Percentiles rank a stretch among this genome's conserved stretches.
Evolutionary conservation across 2,113 vertebrate species (phyloP).

Genomic region (Amphiprion percula): DNA sequence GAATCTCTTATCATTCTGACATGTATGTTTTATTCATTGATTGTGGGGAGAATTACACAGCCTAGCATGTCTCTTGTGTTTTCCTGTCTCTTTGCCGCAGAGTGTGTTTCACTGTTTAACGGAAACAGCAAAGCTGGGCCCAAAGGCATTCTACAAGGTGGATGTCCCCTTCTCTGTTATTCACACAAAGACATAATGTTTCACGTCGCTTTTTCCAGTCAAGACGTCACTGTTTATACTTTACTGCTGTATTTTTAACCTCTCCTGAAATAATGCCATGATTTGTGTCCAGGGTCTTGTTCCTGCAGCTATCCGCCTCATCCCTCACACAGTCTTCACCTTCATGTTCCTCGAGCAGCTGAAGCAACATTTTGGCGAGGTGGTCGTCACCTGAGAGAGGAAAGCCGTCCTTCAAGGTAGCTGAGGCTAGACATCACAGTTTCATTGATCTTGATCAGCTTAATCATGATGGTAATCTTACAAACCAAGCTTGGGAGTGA

Average conservation of each 20-base stretch:
- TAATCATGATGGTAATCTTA: not conserved
- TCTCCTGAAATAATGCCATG: not conserved
- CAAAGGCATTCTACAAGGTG: slow-evolving; percentile 90
- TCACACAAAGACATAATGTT: not conserved
- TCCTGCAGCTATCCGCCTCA: slow-evolving; percentile 82
- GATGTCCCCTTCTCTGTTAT: slow-evolving; percentile 3
- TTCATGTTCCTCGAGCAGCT: slow-evolving; percentile 85
- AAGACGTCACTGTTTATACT: not conserved
- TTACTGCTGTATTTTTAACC: not conserved
- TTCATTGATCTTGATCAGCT: not conserved
- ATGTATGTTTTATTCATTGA: slow-evolving; percentile 49
- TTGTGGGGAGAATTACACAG: slow-evolving; percentile 5
- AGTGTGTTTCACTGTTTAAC: slow-evolving; percentile 85
- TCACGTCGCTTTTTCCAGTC: not conserved
- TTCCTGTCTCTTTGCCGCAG: slow-evolving; percentile 73
- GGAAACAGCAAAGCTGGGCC: slow-evolving; percentile 88
- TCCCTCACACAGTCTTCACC: slow-evolving; percentile 84
- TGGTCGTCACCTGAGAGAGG: slow-evolving; percentile 69
- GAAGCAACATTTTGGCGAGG: slow-evolving; percentile 80
- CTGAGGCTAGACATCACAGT: not conserved
- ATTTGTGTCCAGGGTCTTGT: slow-evolving; percentile 78
- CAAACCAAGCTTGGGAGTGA: not conserved
- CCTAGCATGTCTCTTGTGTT: slow-evolving; percentile 23
- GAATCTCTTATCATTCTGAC: slow-evolving; percentile 26
- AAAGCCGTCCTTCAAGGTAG: not conserved